Conservation (phyloP, 2,797 vertebrate species). For the Sebastes matsubarae region DNA sequence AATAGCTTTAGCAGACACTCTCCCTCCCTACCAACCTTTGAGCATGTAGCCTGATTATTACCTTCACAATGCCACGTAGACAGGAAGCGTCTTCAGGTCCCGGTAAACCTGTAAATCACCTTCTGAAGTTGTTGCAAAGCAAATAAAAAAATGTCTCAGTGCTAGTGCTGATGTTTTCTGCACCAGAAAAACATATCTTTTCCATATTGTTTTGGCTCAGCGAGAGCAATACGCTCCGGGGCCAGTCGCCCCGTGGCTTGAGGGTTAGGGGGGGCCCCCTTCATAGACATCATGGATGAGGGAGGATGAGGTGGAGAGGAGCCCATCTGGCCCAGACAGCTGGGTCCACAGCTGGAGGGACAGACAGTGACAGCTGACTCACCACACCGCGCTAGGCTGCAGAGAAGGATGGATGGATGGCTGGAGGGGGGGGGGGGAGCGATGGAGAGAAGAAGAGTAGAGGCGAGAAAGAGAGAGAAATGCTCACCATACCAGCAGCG, state of each 20-base stretch:
- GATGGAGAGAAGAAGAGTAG: conserved; percentile 25
- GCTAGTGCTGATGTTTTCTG: conserved; percentile 18
- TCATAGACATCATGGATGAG: conserved; percentile 57
- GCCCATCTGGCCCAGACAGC: conserved; percentile 77
- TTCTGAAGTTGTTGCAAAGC: conserved; percentile 27
- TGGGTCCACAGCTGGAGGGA: conserved; percentile 81
- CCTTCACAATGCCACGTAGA: conserved; percentile 63
- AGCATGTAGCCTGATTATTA: conserved; percentile 67
- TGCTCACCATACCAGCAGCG: conserved; percentile 15
- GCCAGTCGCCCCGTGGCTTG: conserved; percentile 40
- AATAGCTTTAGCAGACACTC: conserved; percentile 67
- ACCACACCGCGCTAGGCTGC: conserved; percentile 45
- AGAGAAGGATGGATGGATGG: conserved; percentile 66
- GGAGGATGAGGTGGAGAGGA: conserved; percentile 55
- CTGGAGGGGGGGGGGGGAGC: conserved; percentile 28
- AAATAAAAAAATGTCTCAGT: neutral
- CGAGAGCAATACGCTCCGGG: conserved; percentile 13
- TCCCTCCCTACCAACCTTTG: conserved; percentile 69
- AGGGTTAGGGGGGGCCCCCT: conserved; percentile 38
- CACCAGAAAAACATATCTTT: conserved; percentile 22
- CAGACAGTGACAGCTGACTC: conserved; percentile 73
- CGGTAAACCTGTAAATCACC: conserved; percentile 65
- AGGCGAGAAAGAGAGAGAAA: conserved; percentile 19
- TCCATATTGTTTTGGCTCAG: conserved; percentile 39
- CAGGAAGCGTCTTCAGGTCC: conserved; percentile 44